Percentiles rank a stretch among this genome's conserved stretches.
phyloP scores from a whole-genome alignment of 2,888 invertebrate genomes.

The Omphaloscelis lunosa region DNA sequence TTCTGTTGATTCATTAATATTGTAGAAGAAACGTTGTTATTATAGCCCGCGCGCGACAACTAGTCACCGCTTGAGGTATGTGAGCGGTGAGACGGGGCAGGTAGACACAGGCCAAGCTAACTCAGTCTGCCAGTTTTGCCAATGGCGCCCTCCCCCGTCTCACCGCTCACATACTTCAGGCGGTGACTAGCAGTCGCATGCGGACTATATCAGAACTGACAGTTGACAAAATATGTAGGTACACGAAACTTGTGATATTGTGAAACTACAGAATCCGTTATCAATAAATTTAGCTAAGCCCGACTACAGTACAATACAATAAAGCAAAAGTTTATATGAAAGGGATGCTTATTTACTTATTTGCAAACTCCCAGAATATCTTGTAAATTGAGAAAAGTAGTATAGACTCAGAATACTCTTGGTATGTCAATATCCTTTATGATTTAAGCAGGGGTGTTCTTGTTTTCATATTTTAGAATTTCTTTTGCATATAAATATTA shows the following conservation, averaged over 20 bases:
- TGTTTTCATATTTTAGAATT: slow-evolving; percentile 34
- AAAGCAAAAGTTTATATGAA: slow-evolving; percentile 71
- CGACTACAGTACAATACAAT: slow-evolving; percentile 57
- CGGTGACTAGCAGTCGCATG: too few relatives aligned
- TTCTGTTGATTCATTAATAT: not conserved
- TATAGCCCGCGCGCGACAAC: too few relatives aligned
- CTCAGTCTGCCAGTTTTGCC: too few relatives aligned
- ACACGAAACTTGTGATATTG: slow-evolving; percentile 15
- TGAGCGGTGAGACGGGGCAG: too few relatives aligned
- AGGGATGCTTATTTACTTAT: slow-evolving; percentile 60
- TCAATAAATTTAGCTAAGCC: slow-evolving; percentile 29
- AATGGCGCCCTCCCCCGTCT: too few relatives aligned
- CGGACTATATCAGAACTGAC: not conserved
- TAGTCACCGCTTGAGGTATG: too few relatives aligned
- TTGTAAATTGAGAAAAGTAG: slow-evolving; percentile 51
- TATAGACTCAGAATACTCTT: slow-evolving; percentile 45
- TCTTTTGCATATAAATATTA: slow-evolving; percentile 33
- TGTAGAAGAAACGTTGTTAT: too few relatives aligned
- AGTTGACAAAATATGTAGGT: not conserved
- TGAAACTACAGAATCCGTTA: slow-evolving; percentile 1
- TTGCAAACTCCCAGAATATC: slow-evolving; percentile 39
- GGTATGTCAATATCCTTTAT: slow-evolving; percentile 52
- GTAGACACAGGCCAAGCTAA: too few relatives aligned
- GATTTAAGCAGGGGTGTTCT: slow-evolving; percentile 48
- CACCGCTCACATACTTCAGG: too few relatives aligned